phyloP scores from a whole-genome alignment of 2,888 invertebrate species.

The Agonopterix heracliana region DNA sequence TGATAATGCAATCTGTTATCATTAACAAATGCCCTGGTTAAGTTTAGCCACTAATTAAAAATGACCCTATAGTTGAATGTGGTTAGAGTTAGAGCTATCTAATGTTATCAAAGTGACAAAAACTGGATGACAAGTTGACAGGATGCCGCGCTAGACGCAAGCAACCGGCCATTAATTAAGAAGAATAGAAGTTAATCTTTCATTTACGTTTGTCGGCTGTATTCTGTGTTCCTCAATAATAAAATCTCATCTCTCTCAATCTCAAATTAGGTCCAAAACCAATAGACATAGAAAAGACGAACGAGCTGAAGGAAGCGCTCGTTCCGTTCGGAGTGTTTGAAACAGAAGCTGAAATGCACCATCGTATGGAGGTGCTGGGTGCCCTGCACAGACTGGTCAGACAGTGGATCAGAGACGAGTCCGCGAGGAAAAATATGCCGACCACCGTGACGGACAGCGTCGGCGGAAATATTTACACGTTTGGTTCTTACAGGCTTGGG shows the following conservation, averaged over 20 bases:
- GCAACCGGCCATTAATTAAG: no score
- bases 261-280: conserved; percentile 81
- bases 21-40: no score
- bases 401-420: conserved; percentile 95
- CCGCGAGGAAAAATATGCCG: conserved; percentile 93
- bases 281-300: conserved; percentile 83
- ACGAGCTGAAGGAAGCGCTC: conserved; percentile 85
- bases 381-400: conserved; percentile 94
- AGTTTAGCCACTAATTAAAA: no score
- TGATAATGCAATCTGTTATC: no score
- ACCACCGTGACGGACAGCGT: conserved; percentile 91
- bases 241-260: not conserved
- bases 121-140: no score
- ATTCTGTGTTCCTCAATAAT: no score
- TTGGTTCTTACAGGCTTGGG: conserved; percentile 96
- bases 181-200: no score
- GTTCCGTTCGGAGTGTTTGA: conserved; percentile 93
- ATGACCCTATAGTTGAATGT: no score
- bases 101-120: no score
- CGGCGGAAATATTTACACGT: conserved; percentile 99
- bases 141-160: no score
- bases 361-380: conserved; percentile 89
- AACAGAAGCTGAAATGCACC: conserved; percentile 91
- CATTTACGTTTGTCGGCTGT: no score
- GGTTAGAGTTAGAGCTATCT: no score